Evolutionary conservation across 2,113 vertebrate genomes (phyloP), one percentile per base, ranked within the genome.

Genomic region (Cnemophilus loriae): DNA sequence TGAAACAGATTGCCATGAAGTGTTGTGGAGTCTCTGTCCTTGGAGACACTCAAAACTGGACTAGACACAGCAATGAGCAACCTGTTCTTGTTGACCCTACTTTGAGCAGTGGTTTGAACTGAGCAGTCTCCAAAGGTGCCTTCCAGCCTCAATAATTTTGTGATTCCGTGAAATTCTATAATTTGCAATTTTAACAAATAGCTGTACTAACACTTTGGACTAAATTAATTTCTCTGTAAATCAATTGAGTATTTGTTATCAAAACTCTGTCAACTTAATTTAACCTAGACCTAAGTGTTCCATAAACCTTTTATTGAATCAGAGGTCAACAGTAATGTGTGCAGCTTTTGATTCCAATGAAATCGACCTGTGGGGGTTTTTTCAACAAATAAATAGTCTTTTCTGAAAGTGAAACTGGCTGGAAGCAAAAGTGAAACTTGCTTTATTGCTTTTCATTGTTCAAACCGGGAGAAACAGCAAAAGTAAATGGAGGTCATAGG

Each of bases 171-270:
- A 90, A 91, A 91, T 86, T 88, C 55, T 87, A 0, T 88, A 33
- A 68, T 71, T 93, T 90, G 22, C 56, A 75, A 60, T 92, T 94
- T 90, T 93, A 91, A 81, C 52, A 82, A 84, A 75, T 80, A 65
- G 52, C 26, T 83, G 22, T 88, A 46, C 47, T 92, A 90, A 84
- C 85, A 86, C 50, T 94, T 73, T 86, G 55, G 39, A 77, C 68
- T 74, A 80, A 88, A 94, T 94, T 83, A 89, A 94, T 96, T 59
- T 91, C 46, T 88, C 59, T 86, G 55, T 94, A 92, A 95, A 92
- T 94, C 73, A 69, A 84, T 56, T 73, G 61, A 90, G 73, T 93
- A 90, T 91, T 88, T 20, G 2, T 85, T 94, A 90, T 86, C 87
- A 86, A 74, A 93, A 84, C 49, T 77, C 75, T 80, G 77, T 93